Conservation (phyloP, 2,888 invertebrate species). For the Sturmia bella region DNA sequence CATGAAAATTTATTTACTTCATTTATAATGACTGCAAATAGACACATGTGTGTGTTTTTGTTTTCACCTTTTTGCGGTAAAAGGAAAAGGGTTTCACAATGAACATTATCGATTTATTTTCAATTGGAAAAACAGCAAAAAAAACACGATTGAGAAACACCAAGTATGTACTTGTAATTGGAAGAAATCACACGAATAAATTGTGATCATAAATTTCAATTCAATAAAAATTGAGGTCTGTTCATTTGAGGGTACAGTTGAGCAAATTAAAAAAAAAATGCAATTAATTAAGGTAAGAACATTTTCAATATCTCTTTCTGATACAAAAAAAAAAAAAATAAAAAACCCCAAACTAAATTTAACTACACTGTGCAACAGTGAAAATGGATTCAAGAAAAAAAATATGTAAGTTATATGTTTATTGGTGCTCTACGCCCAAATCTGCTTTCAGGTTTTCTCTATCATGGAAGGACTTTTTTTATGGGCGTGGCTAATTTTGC, state of each 20-base stretch:
- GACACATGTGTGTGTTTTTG: not conserved
- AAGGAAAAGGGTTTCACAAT: not conserved
- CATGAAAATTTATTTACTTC: constrained; percentile 39
- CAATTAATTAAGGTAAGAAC: not conserved
- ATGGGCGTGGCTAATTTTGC: no score
- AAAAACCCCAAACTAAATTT: no score
- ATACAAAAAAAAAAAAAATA: no score
- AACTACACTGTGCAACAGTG: no score
- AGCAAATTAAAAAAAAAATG: not conserved
- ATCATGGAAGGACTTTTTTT: no score
- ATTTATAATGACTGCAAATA: constrained; percentile 19
- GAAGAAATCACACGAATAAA: constrained; percentile 14
- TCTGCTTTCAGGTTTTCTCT: no score
- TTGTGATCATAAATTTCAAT: constrained; percentile 12
- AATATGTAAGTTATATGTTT: no score
- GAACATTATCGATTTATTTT: constrained; percentile 30
- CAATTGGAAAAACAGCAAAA: not conserved
- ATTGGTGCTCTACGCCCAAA: no score
- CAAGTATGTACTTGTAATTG: constrained; percentile 7
- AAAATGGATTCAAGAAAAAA: no score
- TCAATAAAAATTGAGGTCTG: not conserved
- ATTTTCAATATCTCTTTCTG: no score
- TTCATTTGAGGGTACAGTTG: not conserved
- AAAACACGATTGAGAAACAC: not conserved
- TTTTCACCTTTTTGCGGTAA: not conserved